Evolutionary conservation across 2,888 invertebrate genomes (phyloP).

Genomic region (Drosophila ustulata): DNA sequence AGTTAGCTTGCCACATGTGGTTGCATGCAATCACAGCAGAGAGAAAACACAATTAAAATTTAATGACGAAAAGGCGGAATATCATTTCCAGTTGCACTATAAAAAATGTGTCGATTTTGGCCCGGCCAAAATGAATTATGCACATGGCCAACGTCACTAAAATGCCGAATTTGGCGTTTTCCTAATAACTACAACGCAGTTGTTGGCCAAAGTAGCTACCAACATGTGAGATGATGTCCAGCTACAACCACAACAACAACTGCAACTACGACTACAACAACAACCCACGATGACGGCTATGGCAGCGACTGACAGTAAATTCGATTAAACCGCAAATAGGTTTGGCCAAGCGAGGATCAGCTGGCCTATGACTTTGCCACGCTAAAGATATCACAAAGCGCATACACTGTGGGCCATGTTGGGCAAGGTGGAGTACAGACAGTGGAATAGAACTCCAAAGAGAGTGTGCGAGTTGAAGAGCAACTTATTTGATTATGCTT

Average conservation of each 20-base stretch:
- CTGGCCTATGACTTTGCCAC: conserved; percentile 63
- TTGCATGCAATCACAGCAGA: conserved; percentile 32
- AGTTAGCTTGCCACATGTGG: background rate
- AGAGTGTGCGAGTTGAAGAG: background rate
- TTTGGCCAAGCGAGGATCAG: conserved; percentile 71
- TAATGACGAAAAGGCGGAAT: conserved; percentile 80
- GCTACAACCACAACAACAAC: conserved; percentile 20
- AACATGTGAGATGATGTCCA: conserved; percentile 71
- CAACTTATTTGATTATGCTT: too few species aligned
- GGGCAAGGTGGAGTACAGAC: background rate
- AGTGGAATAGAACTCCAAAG: background rate
- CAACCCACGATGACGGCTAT: conserved; percentile 32
- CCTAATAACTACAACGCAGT: conserved; percentile 69
- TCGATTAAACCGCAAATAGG: conserved; percentile 80
- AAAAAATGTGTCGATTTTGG: conserved; percentile 39
- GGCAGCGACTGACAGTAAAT: conserved; percentile 77
- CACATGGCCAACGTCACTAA: conserved; percentile 59
- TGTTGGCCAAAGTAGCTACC: conserved; percentile 37
- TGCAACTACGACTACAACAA: conserved; percentile 7
- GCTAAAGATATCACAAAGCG: conserved; percentile 13
- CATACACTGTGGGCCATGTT: conserved; percentile 51
- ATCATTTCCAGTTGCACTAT: conserved; percentile 43
- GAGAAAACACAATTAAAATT: conserved; percentile 76
- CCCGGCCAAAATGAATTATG: conserved; percentile 67
- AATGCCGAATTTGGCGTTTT: conserved; percentile 73